Evolutionary conservation across 2,113 vertebrate genomes (phyloP).

Genomic region (Menura novaehollandiae): DNA sequence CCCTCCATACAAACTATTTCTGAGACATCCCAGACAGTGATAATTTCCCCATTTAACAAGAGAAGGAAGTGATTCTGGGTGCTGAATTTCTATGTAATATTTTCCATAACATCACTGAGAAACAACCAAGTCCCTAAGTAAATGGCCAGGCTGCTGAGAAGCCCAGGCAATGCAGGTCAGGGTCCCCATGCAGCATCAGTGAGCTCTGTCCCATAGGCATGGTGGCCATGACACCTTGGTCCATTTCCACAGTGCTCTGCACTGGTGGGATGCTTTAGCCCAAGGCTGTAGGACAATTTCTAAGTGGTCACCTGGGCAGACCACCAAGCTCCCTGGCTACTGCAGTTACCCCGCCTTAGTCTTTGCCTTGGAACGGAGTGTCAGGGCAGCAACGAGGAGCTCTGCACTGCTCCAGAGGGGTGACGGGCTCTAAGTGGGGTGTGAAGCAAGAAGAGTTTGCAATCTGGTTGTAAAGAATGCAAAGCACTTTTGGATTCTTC

Average conservation of each 20-base stretch:
- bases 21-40: neutral
- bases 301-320: neutral
- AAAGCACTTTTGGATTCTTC: constrained; percentile 61
- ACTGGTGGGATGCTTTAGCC: neutral
- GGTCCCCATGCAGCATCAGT: neutral
- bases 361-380: neutral
- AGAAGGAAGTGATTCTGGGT: neutral
- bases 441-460: neutral
- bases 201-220: too few species aligned
- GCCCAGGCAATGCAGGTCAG: neutral
- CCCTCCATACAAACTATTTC: neutral
- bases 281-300: neutral
- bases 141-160: neutral
- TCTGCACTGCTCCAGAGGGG: neutral
- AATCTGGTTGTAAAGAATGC: constrained; percentile 38
- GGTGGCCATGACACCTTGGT: accelerated
- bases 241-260: neutral
- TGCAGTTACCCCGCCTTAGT: accelerated
- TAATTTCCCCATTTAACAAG: neutral
- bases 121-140: neutral
- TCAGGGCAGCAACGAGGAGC: accelerated
- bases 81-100: neutral
- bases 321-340: neutral
- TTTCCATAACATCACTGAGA: neutral
- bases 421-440: accelerated